These are phyloP conservation scores for Symphodus melops DNA, from an alignment of 2,113 vertebrate genomes.

Conservation along the genomic window DNA sequence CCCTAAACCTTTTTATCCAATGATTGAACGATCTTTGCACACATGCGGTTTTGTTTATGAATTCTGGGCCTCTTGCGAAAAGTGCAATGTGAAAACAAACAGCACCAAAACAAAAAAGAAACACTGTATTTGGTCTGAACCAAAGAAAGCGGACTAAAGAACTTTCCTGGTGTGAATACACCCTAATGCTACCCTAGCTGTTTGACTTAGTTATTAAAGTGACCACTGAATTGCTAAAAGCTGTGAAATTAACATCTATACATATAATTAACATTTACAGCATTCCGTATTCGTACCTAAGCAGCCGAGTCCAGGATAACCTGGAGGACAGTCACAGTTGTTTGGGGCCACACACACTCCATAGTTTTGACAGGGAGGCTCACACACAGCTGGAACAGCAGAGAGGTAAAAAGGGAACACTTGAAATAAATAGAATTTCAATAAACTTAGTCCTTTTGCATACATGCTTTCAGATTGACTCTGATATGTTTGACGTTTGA, in stretches of 20 bases:
- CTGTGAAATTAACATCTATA: neutral
- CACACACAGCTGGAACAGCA: constrained; percentile 79
- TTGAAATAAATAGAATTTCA: neutral
- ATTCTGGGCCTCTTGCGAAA: too few relatives aligned
- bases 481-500: constrained; percentile 3
- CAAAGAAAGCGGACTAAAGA: too few relatives aligned
- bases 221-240: neutral
- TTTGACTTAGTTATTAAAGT: neutral
- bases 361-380: constrained; percentile 83
- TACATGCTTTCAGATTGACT: neutral
- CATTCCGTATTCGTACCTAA: constrained; percentile 74
- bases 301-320: constrained; percentile 85
- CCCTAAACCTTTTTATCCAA: too few relatives aligned
- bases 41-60: too few relatives aligned
- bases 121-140: too few relatives aligned
- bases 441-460: neutral
- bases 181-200: too few relatives aligned
- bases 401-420: neutral
- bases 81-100: too few relatives aligned
- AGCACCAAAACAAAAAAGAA: too few relatives aligned
- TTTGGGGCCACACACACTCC: constrained; percentile 84
- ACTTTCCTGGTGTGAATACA: too few relatives aligned
- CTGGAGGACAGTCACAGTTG: constrained; percentile 84
- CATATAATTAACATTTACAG: neutral
- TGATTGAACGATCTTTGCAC: too few relatives aligned